A percentile compares a stretch with the other conserved stretches of the same genome.
Evolutionary conservation across 2,113 vertebrate species (phyloP).

Genomic region (Pipa parva): DNA sequence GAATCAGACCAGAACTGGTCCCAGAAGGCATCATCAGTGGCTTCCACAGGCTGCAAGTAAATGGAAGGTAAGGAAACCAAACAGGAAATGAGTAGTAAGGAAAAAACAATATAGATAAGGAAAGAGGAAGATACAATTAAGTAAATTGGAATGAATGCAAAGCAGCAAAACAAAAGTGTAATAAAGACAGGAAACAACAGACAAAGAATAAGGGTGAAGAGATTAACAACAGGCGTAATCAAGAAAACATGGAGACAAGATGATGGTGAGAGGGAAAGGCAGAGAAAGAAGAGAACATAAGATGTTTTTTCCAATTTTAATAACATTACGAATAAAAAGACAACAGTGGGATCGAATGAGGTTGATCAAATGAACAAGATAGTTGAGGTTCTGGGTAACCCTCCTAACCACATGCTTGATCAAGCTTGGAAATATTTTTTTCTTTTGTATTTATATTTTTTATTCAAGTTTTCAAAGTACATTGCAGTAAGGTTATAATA

Average conservation of each 20-base stretch:
- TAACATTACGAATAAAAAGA: neutral
- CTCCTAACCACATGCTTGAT: slow-evolving; percentile 87
- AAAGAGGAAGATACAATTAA: no score
- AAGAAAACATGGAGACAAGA: neutral
- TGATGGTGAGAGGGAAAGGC: no score
- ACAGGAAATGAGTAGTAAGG: neutral
- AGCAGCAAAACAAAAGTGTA: neutral
- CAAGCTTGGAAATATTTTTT: slow-evolving; percentile 92
- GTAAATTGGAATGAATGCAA: neutral
- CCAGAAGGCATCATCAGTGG: slow-evolving; percentile 96
- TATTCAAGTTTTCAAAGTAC: no score
- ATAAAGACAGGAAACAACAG: neutral
- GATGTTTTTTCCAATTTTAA: neutral
- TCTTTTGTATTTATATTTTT: no score
- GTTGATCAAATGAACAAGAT: slow-evolving; percentile 95
- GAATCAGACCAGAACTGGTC: slow-evolving; percentile 98
- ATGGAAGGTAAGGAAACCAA: slow-evolving; percentile 13
- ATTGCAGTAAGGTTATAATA: no score
- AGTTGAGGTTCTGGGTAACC: slow-evolving; percentile 87
- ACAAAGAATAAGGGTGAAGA: neutral
- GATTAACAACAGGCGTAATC: neutral
- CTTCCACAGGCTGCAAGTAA: slow-evolving; percentile 83
- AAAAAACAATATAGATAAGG: neutral
- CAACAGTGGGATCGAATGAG: slow-evolving; percentile 57
- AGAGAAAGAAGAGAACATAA: neutral